Conservation (phyloP, 2,113 vertebrate species). For the Anhinga rufa region DNA sequence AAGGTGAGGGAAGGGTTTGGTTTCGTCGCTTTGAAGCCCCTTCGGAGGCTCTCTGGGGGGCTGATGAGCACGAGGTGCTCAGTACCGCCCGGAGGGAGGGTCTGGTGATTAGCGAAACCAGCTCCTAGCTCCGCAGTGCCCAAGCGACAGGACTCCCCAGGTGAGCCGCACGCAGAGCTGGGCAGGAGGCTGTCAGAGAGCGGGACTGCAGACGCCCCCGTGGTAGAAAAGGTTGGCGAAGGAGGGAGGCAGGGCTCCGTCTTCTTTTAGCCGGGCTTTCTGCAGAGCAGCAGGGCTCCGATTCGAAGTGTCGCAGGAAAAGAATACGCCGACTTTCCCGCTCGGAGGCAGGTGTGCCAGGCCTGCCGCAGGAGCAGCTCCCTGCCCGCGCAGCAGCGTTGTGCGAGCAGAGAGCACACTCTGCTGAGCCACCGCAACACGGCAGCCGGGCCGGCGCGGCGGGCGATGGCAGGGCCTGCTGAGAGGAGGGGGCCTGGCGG, state of each 20-base stretch:
- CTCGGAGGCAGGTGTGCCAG: background rate
- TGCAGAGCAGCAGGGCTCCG: background rate
- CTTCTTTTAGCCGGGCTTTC: background rate
- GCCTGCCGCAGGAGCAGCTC: background rate
- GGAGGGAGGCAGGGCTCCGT: accelerated
- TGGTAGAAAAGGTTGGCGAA: background rate
- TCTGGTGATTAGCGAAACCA: background rate
- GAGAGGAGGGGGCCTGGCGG: background rate
- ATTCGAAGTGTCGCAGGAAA: too few relatives aligned
- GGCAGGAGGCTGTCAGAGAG: too few relatives aligned
- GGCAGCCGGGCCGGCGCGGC: background rate
- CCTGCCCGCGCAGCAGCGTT: background rate
- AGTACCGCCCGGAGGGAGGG: background rate
- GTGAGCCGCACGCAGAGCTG: accelerated
- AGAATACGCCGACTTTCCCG: background rate
- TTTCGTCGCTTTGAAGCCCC: background rate
- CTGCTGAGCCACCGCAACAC: background rate
- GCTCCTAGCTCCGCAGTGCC: accelerated
- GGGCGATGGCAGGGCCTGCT: too few relatives aligned
- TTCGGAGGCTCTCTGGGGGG: background rate
- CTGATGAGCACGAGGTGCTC: background rate
- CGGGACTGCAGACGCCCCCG: background rate
- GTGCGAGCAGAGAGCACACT: background rate
- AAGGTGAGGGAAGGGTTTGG: background rate
- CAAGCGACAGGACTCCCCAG: accelerated